These are phyloP conservation scores for Pachyrhynchus sulphureomaculatus DNA, from an alignment of 1,140 invertebrate genomes.

Conservation along the genomic window DNA sequence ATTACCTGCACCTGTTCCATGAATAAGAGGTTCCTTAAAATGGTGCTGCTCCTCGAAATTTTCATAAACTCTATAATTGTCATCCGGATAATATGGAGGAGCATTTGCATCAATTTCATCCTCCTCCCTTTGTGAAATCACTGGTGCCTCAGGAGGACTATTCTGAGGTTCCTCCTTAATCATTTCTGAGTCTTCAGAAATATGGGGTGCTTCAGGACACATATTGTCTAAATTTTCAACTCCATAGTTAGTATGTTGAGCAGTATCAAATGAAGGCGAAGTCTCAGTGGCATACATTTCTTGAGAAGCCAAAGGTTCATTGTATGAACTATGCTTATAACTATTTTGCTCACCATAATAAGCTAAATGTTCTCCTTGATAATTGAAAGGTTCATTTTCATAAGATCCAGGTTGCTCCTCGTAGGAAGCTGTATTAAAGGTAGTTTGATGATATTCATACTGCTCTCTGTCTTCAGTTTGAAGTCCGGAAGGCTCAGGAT, in stretches of 20 bases:
- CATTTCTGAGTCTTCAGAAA: not conserved
- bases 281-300: not conserved
- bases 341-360: too few relatives aligned
- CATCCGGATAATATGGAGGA: not conserved
- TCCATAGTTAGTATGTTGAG: not conserved
- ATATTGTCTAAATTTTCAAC: not conserved
- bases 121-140: not conserved
- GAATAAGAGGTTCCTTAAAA: slow-evolving; percentile 1
- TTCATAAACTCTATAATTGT: not conserved
- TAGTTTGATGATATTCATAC: not conserved
- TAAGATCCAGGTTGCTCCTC: not conserved
- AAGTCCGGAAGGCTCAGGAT: too few relatives aligned
- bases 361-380: too few relatives aligned
- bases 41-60: not conserved
- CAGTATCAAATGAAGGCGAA: not conserved
- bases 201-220: slow-evolving; percentile 10
- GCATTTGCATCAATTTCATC: not conserved
- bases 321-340: too few relatives aligned
- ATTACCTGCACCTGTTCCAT: not conserved
- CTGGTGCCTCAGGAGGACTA: not conserved
- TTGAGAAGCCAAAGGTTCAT: too few relatives aligned
- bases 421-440: not conserved
- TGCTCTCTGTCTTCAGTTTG: not conserved
- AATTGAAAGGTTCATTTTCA: not conserved
- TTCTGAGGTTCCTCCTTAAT: not conserved